Evolutionary conservation across 1,140 invertebrate species (phyloP).

Genomic region (Leptopilina boulardi): DNA sequence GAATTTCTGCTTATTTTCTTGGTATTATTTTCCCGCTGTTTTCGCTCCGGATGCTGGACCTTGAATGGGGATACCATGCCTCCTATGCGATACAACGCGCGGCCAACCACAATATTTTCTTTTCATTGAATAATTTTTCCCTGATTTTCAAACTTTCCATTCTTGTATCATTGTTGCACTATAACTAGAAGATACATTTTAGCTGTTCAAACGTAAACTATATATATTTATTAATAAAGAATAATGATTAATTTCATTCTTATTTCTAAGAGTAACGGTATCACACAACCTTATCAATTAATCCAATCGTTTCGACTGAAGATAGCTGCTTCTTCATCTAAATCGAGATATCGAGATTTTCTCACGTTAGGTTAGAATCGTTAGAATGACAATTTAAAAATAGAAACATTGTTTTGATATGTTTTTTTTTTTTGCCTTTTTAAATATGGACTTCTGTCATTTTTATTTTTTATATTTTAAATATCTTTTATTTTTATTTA

Average conservation of each 20-base stretch:
- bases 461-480: neutral
- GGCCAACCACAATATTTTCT: constrained; percentile 55
- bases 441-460: neutral
- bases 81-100: constrained; percentile 68
- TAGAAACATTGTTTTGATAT: neutral
- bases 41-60: constrained; percentile 66
- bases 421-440: neutral
- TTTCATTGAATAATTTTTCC: constrained; percentile 52
- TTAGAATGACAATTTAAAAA: neutral
- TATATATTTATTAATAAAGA: neutral
- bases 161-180: neutral
- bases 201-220: neutral
- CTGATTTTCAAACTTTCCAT: constrained; percentile 56
- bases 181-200: constrained; percentile 7
- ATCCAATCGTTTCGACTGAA: neutral
- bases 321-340: constrained; percentile 1
- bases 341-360: constrained; percentile 1
- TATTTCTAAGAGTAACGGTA: constrained; percentile 29
- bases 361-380: neutral
- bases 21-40: constrained; percentile 45
- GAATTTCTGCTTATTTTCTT: constrained; percentile 42
- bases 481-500: neutral
- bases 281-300: neutral
- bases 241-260: constrained; percentile 16
- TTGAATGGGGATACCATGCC: constrained; percentile 75